Conservation (phyloP, 2,797 vertebrate genomes). For the Sparidentex hasta region DNA sequence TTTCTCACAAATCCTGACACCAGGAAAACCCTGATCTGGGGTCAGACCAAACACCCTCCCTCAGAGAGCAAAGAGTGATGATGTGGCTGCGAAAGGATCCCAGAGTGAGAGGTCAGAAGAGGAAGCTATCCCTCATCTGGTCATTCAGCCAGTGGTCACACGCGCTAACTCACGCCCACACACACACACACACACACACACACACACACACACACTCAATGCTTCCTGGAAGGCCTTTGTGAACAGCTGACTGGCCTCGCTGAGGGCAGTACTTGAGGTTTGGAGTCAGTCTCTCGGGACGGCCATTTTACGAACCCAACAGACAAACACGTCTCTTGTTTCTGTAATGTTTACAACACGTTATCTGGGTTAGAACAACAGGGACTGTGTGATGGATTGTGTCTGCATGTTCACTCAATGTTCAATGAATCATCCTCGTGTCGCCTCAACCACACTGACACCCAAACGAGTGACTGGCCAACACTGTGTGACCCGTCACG, state of each 20-base stretch:
- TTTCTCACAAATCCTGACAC: slow-evolving; percentile 39
- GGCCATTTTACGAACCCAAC: slow-evolving; percentile 21
- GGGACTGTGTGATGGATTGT: slow-evolving; percentile 34
- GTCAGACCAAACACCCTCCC: slow-evolving; percentile 41
- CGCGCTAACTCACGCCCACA: slow-evolving; percentile 12
- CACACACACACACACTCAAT: slow-evolving; percentile 33
- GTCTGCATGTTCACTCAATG: slow-evolving; percentile 18
- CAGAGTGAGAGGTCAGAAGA: slow-evolving; percentile 47
- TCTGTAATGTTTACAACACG: slow-evolving; percentile 42
- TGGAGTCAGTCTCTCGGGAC: slow-evolving; percentile 32
- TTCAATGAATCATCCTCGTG: slow-evolving; percentile 32
- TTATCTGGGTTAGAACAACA: slow-evolving; percentile 61
- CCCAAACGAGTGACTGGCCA: slow-evolving; percentile 3
- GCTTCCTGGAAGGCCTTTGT: slow-evolving; percentile 52
- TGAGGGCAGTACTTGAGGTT: slow-evolving; percentile 31
- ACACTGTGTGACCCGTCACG: slow-evolving; percentile 1
- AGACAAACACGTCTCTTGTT: slow-evolving; percentile 34
- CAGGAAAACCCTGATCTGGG: background rate
- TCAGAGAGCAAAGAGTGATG: slow-evolving; percentile 4
- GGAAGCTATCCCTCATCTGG: slow-evolving; percentile 67
- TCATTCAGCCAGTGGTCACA: slow-evolving; percentile 32
- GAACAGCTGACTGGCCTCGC: slow-evolving; percentile 49
- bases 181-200: slow-evolving; percentile 36
- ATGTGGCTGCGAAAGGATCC: slow-evolving; percentile 13
- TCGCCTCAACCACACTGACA: slow-evolving; percentile 2